Evolutionary conservation across 2,797 vertebrate genomes (phyloP).

Genomic region (Harpagifer antarcticus): DNA sequence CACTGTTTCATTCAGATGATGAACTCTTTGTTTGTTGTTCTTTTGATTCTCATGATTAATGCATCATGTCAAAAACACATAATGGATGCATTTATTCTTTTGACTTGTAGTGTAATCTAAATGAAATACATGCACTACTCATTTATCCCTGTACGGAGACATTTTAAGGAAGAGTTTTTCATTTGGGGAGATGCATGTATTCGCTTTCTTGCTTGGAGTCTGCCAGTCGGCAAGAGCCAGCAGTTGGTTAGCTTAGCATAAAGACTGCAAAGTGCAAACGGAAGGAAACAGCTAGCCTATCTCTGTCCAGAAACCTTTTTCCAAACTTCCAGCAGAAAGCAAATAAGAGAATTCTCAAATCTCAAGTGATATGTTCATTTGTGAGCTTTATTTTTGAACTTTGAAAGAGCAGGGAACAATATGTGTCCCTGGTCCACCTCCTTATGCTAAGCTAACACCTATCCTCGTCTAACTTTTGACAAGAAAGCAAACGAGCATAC

Average conservation of each 20-base stretch:
- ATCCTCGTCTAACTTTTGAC: too few relatives aligned
- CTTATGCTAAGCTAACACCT: not conserved
- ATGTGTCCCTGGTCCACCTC: not conserved
- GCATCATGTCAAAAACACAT: not conserved
- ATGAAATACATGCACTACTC: constrained; percentile 2
- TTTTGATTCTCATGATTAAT: constrained; percentile 43
- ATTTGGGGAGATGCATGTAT: not conserved
- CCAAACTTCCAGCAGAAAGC: too few relatives aligned
- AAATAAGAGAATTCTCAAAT: too few relatives aligned
- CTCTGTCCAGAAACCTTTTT: not conserved
- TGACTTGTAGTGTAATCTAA: not conserved
- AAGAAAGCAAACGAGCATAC: not conserved
- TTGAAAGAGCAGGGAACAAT: not conserved
- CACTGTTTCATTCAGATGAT: constrained; percentile 48
- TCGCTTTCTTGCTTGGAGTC: not conserved
- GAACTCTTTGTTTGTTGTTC: constrained; percentile 36
- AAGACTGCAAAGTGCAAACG: not conserved
- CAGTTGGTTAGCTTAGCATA: not conserved
- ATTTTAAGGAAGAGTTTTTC: not conserved
- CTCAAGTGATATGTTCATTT: too few relatives aligned
- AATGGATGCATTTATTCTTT: constrained; percentile 27
- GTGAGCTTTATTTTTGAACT: too few relatives aligned
- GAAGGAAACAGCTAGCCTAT: not conserved
- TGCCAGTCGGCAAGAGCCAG: not conserved
- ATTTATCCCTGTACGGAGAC: accelerated